phyloP scores from a whole-genome alignment of 2,113 vertebrate genomes.

The Panthera leo region DNA sequence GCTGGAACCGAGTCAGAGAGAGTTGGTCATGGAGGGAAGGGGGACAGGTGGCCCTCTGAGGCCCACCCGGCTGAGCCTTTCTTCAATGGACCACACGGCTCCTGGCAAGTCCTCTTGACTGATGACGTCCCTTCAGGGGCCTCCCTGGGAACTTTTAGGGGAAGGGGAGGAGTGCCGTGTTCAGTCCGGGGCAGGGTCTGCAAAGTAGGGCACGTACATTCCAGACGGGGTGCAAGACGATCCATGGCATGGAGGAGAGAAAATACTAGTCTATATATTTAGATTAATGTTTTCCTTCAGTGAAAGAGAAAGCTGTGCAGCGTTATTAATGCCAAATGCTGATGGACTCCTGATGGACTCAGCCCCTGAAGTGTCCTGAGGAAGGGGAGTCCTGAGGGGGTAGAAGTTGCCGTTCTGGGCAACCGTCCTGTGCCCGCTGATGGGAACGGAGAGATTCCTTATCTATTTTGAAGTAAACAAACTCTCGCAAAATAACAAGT shows the following conservation, averaged over 20 bases:
- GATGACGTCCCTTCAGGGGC: not conserved
- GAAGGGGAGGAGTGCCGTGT: not conserved
- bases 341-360: no score
- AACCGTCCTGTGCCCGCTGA: not conserved
- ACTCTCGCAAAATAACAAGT: not conserved
- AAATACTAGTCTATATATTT: not conserved
- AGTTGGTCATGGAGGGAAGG: not conserved
- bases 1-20: not conserved
- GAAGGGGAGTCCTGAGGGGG: not conserved
- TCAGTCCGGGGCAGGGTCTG: not conserved
- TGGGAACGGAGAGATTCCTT: not conserved
- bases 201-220: not conserved
- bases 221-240: not conserved
- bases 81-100: not conserved
- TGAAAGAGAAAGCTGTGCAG: not conserved
- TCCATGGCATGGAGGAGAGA: not conserved
- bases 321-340: fast-evolving
- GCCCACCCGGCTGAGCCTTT: fast-evolving
- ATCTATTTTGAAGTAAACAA: not conserved
- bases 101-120: not conserved
- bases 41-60: not conserved
- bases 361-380: fast-evolving
- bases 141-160: not conserved
- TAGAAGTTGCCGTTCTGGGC: not conserved
- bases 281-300: not conserved